A percentile compares a stretch with the other conserved stretches of the same genome.
Conservation (phyloP, 2,797 vertebrate species). For the Simalia tracyae region DNA sequence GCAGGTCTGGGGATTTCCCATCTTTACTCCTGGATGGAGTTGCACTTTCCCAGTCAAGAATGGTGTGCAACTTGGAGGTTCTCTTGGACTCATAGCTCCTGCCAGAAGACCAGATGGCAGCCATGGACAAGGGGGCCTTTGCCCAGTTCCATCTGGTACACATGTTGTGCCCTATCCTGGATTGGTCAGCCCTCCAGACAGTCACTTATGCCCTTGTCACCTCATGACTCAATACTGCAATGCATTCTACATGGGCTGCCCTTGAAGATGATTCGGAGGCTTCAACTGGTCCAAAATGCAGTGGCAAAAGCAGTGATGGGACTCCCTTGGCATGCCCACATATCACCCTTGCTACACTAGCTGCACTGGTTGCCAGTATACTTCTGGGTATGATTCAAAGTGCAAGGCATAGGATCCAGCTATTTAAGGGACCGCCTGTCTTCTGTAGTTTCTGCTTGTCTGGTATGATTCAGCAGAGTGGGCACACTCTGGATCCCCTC, state of each 20-base stretch:
- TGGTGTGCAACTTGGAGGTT: not conserved
- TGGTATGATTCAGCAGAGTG: not conserved
- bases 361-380: not conserved
- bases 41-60: not conserved
- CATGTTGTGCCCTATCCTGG: no score
- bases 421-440: not conserved
- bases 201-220: no score
- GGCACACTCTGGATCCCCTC: not conserved
- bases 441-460: not conserved
- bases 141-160: no score
- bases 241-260: not conserved
- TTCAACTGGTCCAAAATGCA: not conserved
- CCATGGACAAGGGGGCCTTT: no score
- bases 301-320: not conserved
- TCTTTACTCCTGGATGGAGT: not conserved
- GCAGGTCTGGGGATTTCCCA: not conserved
- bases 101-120: not conserved
- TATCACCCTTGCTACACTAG: not conserved
- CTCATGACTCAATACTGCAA: no score
- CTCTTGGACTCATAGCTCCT: not conserved
- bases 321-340: not conserved
- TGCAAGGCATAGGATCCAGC: not conserved
- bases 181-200: no score
- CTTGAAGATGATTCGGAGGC: not conserved
- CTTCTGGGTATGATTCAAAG: not conserved